Conservation (phyloP, 2,888 invertebrate genomes). For the Xylota sylvarum region DNA sequence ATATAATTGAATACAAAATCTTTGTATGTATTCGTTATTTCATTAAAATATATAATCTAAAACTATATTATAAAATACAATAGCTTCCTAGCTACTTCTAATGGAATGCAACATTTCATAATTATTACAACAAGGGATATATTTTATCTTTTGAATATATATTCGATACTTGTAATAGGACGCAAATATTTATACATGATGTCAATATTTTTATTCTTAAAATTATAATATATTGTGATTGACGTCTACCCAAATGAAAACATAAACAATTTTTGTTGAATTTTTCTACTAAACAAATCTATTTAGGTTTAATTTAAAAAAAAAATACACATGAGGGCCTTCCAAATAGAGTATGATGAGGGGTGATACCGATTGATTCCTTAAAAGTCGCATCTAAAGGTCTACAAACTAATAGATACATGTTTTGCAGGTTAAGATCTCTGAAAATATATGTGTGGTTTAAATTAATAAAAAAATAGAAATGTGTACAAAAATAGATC, state of each 20-base stretch:
- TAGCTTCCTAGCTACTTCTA: constrained; percentile 48
- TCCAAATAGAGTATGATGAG: not conserved
- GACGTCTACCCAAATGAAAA: constrained; percentile 18
- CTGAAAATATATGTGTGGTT: constrained; percentile 29
- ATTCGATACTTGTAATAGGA: constrained; percentile 40
- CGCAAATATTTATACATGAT: constrained; percentile 44
- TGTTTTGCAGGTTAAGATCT: constrained; percentile 31
- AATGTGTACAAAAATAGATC: not conserved
- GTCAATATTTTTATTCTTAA: not conserved
- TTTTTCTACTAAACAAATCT: not conserved
- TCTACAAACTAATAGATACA: constrained; percentile 7
- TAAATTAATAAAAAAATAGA: constrained; percentile 2
- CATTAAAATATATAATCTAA: constrained; percentile 18
- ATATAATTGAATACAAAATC: constrained; percentile 8
- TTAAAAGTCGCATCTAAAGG: not conserved
- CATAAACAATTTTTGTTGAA: constrained; percentile 25
- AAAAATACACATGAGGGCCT: not conserved
- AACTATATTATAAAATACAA: constrained; percentile 42
- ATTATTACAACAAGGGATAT: constrained; percentile 17
- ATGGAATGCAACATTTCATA: constrained; percentile 58
- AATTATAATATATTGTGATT: constrained; percentile 31
- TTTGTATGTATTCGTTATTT: constrained; percentile 6
- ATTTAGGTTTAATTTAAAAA: not conserved
- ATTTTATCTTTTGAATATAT: not conserved
- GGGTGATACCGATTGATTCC: not conserved